Conservation (phyloP, 2,113 vertebrate genomes). For the Ictalurus punctatus region DNA sequence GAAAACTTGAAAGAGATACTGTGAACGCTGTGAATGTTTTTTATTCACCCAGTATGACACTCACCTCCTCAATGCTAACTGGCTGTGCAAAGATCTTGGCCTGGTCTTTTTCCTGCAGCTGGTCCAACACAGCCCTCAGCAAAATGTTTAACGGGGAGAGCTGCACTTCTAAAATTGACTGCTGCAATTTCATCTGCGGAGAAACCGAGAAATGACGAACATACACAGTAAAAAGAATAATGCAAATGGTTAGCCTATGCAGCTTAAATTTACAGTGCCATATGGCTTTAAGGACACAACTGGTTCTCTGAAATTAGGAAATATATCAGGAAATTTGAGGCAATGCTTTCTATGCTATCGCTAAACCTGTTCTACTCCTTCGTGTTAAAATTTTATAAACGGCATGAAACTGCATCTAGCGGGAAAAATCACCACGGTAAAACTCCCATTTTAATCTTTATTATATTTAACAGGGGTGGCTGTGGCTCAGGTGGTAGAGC, state of each 20-base stretch:
- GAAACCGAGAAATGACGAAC: neutral
- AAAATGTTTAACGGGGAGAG: conserved; percentile 91
- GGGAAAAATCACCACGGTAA: neutral
- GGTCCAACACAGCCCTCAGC: conserved; percentile 84
- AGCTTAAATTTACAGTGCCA: neutral
- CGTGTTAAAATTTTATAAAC: neutral
- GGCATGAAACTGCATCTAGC: neutral
- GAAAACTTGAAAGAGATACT: neutral
- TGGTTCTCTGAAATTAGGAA: neutral
- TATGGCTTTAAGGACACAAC: neutral
- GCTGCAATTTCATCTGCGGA: conserved; percentile 87
- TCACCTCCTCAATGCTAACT: conserved; percentile 89
- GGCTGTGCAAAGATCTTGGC: conserved; percentile 91
- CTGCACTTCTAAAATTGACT: conserved; percentile 88
- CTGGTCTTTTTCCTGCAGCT: conserved; percentile 92
- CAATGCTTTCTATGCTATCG: neutral
- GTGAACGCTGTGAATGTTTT: neutral
- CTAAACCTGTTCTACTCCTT: neutral
- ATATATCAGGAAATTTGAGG: neutral
- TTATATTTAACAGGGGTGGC: neutral
- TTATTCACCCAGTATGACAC: neutral
- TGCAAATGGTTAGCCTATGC: neutral
- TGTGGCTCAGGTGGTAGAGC: too few relatives aligned
- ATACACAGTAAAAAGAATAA: neutral
- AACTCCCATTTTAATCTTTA: neutral